Base-by-base conservation (phyloP, 2,797 vertebrate species). In the Sebastes nivosus region DNA sequence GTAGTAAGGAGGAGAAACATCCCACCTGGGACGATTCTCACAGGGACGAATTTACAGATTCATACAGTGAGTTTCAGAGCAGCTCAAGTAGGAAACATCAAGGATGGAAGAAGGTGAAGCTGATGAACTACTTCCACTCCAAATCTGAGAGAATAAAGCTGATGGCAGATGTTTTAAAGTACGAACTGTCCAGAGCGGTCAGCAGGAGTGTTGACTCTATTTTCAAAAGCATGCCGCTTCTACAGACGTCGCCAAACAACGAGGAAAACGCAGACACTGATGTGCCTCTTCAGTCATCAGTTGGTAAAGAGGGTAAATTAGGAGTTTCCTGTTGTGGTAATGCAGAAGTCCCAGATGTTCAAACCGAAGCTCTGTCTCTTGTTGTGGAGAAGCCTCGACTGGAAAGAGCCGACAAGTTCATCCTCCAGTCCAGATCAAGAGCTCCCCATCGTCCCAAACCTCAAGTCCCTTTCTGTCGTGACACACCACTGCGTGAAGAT, bases 181-280 rank as follows among this genome's bases (percentile, higher is more conserved):
- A 91, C 0, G 96, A 98, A 83, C 80, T 98, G 79, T 94, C 92
- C 1, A 91, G 84, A 72, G 96, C 95, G 1, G 93, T 95, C 2
- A 96, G 92, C 13, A 89, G 58, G 36, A 97, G 96, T 4, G 95
- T 98, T 7, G 97, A 98, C 83, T 94, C 95, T 0, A 95, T 97
- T 70, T 94, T 98, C 81, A 95, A 95, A 84, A 95, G 91, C 14
- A 65, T 95, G 64, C 94, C 96, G 0, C 78, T 93, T 63, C 85
- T 92, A 2, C 82, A 92, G 8, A 72, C 78, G 6, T 82, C 84
- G 2, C 72, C 88, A 58, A 85, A 27, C 22, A 79, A 85, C 5
- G 75, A 67, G 5, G 72, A 5, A 0, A 42, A 25, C 2, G 72
- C 4, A 2, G 59, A 77, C 7, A 67, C 80, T 0, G 73, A 64